Evolutionary conservation across 2,113 vertebrate species (phyloP).

Genomic region (Mormyrus iriodes): DNA sequence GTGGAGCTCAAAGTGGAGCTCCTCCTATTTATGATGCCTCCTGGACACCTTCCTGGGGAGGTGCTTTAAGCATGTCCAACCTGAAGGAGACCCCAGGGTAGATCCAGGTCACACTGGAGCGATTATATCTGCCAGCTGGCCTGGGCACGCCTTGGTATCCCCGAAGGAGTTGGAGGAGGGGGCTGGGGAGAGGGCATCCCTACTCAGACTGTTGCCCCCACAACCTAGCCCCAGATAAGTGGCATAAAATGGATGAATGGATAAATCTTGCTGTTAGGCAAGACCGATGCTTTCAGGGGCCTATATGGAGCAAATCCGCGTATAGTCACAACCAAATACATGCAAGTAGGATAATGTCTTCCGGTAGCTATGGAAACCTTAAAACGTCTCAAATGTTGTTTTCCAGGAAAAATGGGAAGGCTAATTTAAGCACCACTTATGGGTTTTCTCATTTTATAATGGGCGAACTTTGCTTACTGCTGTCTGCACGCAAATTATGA

Average conservation of each 20-base stretch:
- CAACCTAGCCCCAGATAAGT: not conserved
- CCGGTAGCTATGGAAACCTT: slow-evolving; percentile 64
- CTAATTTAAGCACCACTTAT: slow-evolving; percentile 33
- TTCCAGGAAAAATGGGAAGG: slow-evolving; percentile 29
- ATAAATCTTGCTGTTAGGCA: not conserved
- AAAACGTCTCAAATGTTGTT: slow-evolving; percentile 20
- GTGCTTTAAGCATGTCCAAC: not conserved
- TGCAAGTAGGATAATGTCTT: slow-evolving; percentile 31
- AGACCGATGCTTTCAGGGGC: slow-evolving; percentile 37
- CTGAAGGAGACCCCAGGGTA: not conserved
- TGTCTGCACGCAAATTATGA: slow-evolving; percentile 4
- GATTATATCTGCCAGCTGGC: not conserved
- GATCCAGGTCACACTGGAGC: not conserved
- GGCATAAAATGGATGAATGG: not conserved
- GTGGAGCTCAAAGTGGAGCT: not conserved
- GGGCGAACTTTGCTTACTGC: slow-evolving; percentile 26
- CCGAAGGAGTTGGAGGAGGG: not conserved
- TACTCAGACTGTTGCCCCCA: not conserved
- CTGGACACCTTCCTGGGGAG: not conserved
- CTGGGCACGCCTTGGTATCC: not conserved
- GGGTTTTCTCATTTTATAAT: slow-evolving; percentile 23
- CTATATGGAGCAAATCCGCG: not conserved
- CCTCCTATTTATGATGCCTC: not conserved
- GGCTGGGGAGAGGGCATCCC: not conserved
- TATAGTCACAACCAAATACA: slow-evolving; percentile 8